Percentiles rank a stretch among this genome's conserved stretches.
These are phyloP conservation scores for Anas capensis DNA, from an alignment of 2,797 vertebrate species.

Conservation along the genomic window DNA sequence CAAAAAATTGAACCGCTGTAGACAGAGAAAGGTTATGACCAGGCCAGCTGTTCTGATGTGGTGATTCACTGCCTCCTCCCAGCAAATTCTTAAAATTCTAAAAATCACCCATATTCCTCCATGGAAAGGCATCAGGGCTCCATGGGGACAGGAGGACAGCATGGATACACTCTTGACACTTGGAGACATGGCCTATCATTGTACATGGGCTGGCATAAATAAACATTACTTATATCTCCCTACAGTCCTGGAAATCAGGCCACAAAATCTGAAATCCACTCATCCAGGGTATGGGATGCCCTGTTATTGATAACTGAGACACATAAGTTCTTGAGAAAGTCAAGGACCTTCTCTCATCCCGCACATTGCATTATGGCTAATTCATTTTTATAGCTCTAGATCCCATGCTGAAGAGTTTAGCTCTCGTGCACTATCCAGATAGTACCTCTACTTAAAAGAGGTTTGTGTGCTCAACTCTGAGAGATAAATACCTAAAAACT, in stretches of 20 bases:
- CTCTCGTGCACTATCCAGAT: neutral
- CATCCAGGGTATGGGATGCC: neutral
- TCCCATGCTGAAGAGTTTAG: neutral
- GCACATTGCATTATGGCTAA: neutral
- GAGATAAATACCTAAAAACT: neutral
- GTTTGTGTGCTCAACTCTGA: neutral
- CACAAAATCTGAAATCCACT: neutral
- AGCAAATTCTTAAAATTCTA: neutral
- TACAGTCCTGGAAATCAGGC: neutral
- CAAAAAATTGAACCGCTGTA: neutral
- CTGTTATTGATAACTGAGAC: neutral
- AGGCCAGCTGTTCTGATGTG: neutral
- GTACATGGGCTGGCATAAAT: neutral
- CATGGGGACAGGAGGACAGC: neutral
- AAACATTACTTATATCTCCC: neutral
- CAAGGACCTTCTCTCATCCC: neutral
- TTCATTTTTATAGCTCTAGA: neutral
- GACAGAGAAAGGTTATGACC: neutral
- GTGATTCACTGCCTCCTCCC: neutral
- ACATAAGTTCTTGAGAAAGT: neutral
- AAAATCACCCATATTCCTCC: neutral
- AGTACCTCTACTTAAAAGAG: neutral
- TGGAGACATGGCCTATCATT: neutral
- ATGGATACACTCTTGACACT: neutral
- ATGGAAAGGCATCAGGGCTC: neutral